Conservation (phyloP, 2,113 vertebrate genomes). For the Gallinago undulata region DNA sequence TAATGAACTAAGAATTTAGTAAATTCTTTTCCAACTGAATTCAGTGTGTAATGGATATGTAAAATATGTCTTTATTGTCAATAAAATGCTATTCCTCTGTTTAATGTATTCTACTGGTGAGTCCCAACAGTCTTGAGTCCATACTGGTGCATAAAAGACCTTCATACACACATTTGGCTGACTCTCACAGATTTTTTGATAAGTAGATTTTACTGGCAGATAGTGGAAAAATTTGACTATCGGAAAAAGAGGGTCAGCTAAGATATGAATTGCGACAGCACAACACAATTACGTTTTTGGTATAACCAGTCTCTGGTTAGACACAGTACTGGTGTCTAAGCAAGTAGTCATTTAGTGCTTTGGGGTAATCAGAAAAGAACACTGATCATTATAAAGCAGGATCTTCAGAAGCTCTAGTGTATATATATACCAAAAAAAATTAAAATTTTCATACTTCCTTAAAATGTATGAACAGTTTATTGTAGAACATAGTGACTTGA, state of each 20-base stretch:
- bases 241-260: neutral
- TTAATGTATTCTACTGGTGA: neutral
- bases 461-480: fast-evolving
- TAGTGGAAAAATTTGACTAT: neutral
- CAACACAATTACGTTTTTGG: neutral
- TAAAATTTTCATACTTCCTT: neutral
- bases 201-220: neutral
- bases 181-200: neutral
- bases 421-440: neutral
- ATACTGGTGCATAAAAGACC: neutral
- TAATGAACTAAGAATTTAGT: neutral
- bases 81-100: neutral
- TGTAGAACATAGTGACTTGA: neutral
- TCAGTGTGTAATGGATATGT: neutral
- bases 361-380: neutral
- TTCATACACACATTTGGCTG: neutral
- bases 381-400: neutral
- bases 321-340: neutral
- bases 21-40: neutral
- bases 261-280: neutral
- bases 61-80: neutral
- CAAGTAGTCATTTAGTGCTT: neutral
- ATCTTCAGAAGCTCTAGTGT: neutral
- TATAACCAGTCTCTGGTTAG: neutral
- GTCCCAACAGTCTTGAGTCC: too few species aligned